phyloP scores from a whole-genome alignment of 53 echinoderm and acorn worm species.

The Apostichopus leukothele region DNA sequence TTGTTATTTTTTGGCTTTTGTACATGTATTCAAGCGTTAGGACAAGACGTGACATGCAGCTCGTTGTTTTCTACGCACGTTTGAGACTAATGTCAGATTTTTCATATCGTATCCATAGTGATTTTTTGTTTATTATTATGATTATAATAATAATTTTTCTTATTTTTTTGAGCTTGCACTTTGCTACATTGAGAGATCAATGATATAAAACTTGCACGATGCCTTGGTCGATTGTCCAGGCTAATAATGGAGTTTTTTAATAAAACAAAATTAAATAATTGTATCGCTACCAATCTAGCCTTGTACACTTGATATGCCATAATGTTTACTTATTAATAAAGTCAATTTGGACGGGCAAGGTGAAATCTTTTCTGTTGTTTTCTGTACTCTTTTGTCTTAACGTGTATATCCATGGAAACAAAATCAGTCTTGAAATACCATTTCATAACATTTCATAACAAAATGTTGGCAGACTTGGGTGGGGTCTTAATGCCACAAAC shows the following conservation, averaged over 20 bases:
- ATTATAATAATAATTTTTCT: neutral
- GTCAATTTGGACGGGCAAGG: neutral
- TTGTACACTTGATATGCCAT: constrained; percentile 25
- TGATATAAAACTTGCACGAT: neutral
- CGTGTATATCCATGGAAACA: too few species aligned
- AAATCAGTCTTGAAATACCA: too few species aligned
- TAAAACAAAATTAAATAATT: neutral
- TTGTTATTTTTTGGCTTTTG: constrained; percentile 9
- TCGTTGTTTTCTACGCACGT: constrained; percentile 40
- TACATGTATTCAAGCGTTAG: constrained; percentile 38
- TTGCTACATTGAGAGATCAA: neutral
- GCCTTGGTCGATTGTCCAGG: neutral
- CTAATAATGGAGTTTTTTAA: neutral
- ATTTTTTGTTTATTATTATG: neutral
- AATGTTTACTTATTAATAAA: constrained; percentile 11
- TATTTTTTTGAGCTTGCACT: constrained; percentile 18
- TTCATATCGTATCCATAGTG: neutral
- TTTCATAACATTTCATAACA: too few species aligned
- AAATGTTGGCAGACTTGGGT: too few species aligned
- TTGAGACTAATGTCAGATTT: constrained; percentile 36
- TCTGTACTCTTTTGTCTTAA: neutral
- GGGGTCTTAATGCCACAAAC: too few species aligned
- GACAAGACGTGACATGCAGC: neutral
- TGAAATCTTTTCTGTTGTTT: neutral
- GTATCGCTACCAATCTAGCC: constrained; percentile 15